A percentile compares a stretch with the other conserved stretches of the same genome.
Conservation (phyloP, 1,140 invertebrate species). For the Micrasema longulum region DNA sequence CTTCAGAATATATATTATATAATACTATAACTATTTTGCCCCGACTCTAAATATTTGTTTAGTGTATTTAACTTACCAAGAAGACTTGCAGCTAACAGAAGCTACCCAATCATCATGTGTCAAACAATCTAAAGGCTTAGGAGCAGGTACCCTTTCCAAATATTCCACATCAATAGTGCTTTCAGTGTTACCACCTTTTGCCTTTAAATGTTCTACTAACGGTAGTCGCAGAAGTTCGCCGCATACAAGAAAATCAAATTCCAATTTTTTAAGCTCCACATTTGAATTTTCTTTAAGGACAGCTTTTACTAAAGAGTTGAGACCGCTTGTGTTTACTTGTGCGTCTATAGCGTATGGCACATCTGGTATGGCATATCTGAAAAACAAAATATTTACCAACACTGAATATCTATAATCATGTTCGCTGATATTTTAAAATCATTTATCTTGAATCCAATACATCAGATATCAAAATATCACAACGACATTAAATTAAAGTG, state of each 20-base stretch:
- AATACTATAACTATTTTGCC: too few relatives aligned
- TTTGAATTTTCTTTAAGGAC: constrained; percentile 76
- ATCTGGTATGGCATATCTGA: constrained; percentile 89
- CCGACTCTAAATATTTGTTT: too few relatives aligned
- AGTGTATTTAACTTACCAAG: constrained; percentile 77
- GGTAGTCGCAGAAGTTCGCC: constrained; percentile 81
- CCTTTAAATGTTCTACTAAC: constrained; percentile 77
- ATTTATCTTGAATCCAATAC: too few relatives aligned
- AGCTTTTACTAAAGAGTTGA: constrained; percentile 86
- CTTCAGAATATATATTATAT: constrained; percentile 11
- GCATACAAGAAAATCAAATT: constrained; percentile 91
- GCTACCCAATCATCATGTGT: constrained; percentile 97
- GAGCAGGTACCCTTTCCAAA: constrained; percentile 87
- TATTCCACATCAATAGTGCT: constrained; percentile 90
- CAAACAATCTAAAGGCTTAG: constrained; percentile 89
- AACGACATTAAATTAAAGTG: too few relatives aligned
- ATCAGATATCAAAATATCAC: too few relatives aligned
- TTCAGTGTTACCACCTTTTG: constrained; percentile 79
- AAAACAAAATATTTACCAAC: constrained; percentile 59
- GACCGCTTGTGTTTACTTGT: constrained; percentile 74
- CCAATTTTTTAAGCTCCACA: constrained; percentile 67
- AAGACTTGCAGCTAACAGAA: constrained; percentile 78
- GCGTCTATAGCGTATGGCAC: constrained; percentile 84
- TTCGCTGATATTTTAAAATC: too few relatives aligned
- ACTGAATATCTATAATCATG: too few relatives aligned